Conservation (phyloP, 1,140 invertebrate species). For the Hyposmocoma kahamanoa region DNA sequence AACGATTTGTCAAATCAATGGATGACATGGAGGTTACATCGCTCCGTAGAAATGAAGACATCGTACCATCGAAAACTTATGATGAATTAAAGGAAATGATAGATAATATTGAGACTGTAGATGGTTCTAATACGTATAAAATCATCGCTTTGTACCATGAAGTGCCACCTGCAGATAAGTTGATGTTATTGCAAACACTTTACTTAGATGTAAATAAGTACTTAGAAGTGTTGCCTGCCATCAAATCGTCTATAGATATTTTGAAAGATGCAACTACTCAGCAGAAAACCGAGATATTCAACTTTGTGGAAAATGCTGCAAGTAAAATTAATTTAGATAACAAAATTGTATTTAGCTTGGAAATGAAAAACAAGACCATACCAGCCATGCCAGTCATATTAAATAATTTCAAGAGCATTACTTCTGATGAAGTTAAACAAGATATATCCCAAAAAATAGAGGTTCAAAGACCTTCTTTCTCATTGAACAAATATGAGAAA, state of each 20-base stretch:
- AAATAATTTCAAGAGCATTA: no score
- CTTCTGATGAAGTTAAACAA: no score
- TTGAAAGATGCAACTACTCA: conserved; percentile 22
- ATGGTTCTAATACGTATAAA: conserved; percentile 37
- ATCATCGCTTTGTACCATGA: conserved; percentile 26
- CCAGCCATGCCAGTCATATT: no score
- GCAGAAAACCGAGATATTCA: conserved; percentile 27
- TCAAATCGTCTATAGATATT: conserved; percentile 25
- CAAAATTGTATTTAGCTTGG: conserved; percentile 30
- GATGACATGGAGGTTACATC: conserved; percentile 18
- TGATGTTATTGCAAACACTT: conserved; percentile 44
- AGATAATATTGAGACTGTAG: conserved; percentile 16
- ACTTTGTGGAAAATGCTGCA: conserved; percentile 36
- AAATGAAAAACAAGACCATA: conserved; percentile 19
- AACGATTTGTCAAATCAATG: conserved; percentile 43
- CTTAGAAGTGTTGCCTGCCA: conserved; percentile 25
- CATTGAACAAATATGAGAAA: no score
- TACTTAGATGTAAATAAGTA: conserved; percentile 32
- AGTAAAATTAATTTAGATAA: conserved; percentile 38
- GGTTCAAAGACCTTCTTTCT: no score
- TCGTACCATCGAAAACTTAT: conserved; percentile 25
- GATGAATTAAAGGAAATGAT: conserved; percentile 39
- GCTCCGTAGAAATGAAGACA: conserved; percentile 24
- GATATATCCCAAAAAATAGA: no score
- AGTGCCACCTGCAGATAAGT: conserved; percentile 28